phyloP scores from a whole-genome alignment of 2,888 invertebrate species.

The Unio delphinus region DNA sequence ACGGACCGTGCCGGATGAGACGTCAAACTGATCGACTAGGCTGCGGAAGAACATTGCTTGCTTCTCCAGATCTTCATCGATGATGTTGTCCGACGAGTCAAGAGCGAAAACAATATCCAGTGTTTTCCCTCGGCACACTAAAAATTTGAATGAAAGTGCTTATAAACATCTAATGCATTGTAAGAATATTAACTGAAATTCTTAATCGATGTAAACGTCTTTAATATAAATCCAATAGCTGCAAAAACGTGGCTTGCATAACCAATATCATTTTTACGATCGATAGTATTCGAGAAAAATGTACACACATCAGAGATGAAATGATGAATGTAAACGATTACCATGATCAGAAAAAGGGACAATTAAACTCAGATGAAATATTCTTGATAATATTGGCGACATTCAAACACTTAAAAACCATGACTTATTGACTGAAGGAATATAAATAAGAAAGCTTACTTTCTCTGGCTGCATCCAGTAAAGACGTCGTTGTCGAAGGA shows the following conservation, averaged over 20 bases:
- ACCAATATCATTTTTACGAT: no score
- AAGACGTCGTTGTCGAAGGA: slow-evolving; percentile 46
- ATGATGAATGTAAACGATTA: no score
- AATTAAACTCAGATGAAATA: no score
- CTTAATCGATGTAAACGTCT: no score
- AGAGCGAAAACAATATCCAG: slow-evolving; percentile 57
- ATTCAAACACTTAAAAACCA: no score
- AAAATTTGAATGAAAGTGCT: background rate
- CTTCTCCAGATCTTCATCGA: slow-evolving; percentile 49
- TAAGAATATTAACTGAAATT: background rate
- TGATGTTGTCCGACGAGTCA: slow-evolving; percentile 55
- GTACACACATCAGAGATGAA: no score
- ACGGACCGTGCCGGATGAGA: slow-evolving; percentile 46
- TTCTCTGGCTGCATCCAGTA: slow-evolving; percentile 36
- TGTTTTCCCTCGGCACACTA: slow-evolving; percentile 49
- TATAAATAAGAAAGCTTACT: slow-evolving; percentile 23
- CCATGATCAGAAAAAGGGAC: no score
- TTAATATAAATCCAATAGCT: no score
- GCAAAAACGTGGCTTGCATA: no score
- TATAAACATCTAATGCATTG: background rate
- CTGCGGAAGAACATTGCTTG: slow-evolving; percentile 58
- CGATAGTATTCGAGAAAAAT: no score
- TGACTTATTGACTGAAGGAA: no score
- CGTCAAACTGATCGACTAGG: slow-evolving; percentile 48
- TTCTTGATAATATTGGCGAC: no score